Evolutionary conservation across 2,797 vertebrate genomes (phyloP), one percentile per base, ranked within the genome.

Genomic region (Sebastes oblongus): DNA sequence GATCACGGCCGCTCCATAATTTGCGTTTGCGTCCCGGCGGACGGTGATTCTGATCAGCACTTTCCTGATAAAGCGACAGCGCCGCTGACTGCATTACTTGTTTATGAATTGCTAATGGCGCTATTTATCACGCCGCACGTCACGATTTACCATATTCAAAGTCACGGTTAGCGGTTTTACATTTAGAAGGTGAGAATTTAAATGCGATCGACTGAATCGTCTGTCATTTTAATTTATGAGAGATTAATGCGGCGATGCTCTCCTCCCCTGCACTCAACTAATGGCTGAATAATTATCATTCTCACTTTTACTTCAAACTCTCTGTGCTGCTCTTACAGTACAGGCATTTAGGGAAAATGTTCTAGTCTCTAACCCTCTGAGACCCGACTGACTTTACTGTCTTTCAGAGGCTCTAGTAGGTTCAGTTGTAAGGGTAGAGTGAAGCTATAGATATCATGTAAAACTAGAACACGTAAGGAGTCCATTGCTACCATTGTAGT

Each of bases 71-170:
- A 89, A 85, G 84, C 69, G 32, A 60, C 81, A 9, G 58, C 4
- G 6, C 64, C 1, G 7, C 64, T 2, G 75, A 54, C 82, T 70
- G 71, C 65, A 56, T 81, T 70, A 56, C 50, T 54, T 90, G 88
- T 93, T 93, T 83, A 83, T 91, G 89, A 91, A 91, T 88, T 81
- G 80, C 88, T 90, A 91, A 93, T 90, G 80, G 30, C 1, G 24
- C 78, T 30, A 86, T 92, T 92, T 80, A 88, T 90, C 89, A 88
- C 11, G 42, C 61, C 46, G 58, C 8, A n/a, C 11, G 12, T 71
- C 78, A 32, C 62, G 0, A 13, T 85, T 88, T 80, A 76, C 52
- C 90, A 86, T 68, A 90, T 66, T 87, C 84, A 86, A 86, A 80
- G 86, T 86, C 90, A 93, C 72, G 66, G 72, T 82, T 74, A 29